Evolutionary conservation across 2,797 vertebrate species (phyloP), one percentile per base, ranked within the genome.

Genomic region (Myotis pilosus): DNA sequence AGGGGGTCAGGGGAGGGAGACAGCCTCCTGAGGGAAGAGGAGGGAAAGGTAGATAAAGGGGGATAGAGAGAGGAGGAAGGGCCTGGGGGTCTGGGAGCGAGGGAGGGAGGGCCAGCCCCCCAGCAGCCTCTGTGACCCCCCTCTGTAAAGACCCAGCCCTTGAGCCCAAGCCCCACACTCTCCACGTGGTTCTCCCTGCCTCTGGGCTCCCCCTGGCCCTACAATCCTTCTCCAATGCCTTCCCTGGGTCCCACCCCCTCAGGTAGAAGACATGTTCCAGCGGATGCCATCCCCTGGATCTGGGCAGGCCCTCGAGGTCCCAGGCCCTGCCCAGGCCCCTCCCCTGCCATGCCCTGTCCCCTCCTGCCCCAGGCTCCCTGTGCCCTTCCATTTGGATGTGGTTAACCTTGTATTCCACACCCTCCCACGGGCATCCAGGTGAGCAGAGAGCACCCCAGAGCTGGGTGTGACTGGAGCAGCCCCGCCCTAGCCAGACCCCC

Each of bases 271-370:
- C n/a, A 4, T 1, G 1, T 7, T 23, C 30, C 0, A 49, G 76
- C 25, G 4, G 5, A 30, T 3, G 15, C 5, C 0, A 4, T 23
- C 33, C 47, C 33, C 36, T 8, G 57, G 75, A 6, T 25, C 51
- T 22, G 16, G 10, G 16, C n/a, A 55, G 47, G 9, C 62, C 49
- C 33, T n/a, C 2, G 11, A n/a, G 7, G 64, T 23, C 47, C 22
- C 1, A 0, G 62, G 23, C 41, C 28, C 38, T 55, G 0, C 44
- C 49, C 36, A 5, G 36, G 69, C 23, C 7, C 22, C 38, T 16
- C 22, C 0, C 20, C 0, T 6, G 1, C 68, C 11, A 1, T 0
- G 2, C 12, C 20, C 17, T 3, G 38, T 10, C 20, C n/a, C 19
- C 28, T 36, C 75, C 47, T 2, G 16, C 19, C 15, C 64, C 38